A percentile compares a stretch with the other conserved stretches of the same genome.
phyloP scores from a whole-genome alignment of 1,140 invertebrate genomes.

The Cardiocondyla obscurior region DNA sequence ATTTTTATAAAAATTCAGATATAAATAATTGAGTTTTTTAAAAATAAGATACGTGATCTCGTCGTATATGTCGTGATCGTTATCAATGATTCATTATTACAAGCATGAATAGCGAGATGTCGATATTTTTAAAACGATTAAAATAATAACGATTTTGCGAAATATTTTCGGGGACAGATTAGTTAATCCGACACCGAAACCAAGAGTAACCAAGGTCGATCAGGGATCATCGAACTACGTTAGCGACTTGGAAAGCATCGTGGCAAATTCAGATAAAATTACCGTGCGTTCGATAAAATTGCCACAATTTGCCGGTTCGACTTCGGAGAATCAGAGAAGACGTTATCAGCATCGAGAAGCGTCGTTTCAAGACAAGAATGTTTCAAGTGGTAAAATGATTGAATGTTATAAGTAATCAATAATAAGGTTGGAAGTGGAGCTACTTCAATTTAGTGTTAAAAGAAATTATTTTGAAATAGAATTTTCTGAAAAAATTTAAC shows the following conservation, averaged over 20 bases:
- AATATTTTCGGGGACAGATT: conserved; percentile 4
- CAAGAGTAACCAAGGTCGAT: neutral
- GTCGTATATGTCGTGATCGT: neutral
- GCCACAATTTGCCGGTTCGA: neutral
- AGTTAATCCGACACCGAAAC: conserved; percentile 41
- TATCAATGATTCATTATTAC: conserved; percentile 20
- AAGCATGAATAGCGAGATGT: neutral
- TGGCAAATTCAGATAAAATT: neutral
- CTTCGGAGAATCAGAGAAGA: neutral
- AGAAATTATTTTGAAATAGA: neutral
- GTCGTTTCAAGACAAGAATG: neutral
- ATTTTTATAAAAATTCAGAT: neutral
- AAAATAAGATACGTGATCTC: no score
- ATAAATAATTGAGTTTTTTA: neutral
- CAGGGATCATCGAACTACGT: neutral
- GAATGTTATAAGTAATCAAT: conserved; percentile 10
- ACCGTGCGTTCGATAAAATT: neutral
- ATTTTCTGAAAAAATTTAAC: neutral
- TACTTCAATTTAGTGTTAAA: neutral
- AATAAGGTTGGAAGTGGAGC: neutral
- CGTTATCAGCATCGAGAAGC: neutral
- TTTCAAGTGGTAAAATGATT: conserved; percentile 3
- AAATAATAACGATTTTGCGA: neutral
- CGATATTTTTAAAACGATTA: neutral
- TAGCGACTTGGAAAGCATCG: neutral